Base-by-base conservation (phyloP, 2,888 invertebrate genomes). In the Eretmocerus hayati region DNA sequence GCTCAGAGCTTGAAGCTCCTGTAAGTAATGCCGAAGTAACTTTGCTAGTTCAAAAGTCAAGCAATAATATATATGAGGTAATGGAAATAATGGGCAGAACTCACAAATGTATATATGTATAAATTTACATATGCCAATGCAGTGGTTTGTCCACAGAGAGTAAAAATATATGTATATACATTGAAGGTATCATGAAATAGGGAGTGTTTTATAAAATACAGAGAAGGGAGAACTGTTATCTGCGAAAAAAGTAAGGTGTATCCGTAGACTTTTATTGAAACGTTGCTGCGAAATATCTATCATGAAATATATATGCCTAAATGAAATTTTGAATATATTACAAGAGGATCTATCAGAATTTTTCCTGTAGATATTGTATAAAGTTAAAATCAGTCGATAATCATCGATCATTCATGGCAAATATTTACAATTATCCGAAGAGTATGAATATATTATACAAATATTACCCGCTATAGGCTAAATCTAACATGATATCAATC, bases 311-410 rank as follows among this genome's bases (percentile, higher is more conserved):
- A n/a, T 9, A 33, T 33, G 9, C 5, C 5, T 33, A 5, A n/a
- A 33, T 67, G 65, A 69, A 63, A 68, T 65, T 70, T 70, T 66
- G 68, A 69, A 61, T 65, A 69, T 64, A 59, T 57, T 64, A 64
- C 63, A 69, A 65, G 66, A 63, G 67, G 66, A 64, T 69, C 66
- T 67, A 64, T 67, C 67, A 66, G 62, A 63, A 63, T 66, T 61
- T 61, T 64, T 64, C 62, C 47, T 54, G 54, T 54, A 54, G 54
- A 54, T 54, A 54, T 49, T 70, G 67, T 69, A 69, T 67, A 69
- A 67, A 69, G 64, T 65, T 69, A 69, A 67, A 67, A 67, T 62
- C 60, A 62, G 59, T 58, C 62, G 49, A 66, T 62, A 63, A 45
- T 61, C 64, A 65, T 63, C 62, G 60, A 59, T 63, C 65, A 67